These are phyloP conservation scores for Passer montanus DNA, from an alignment of 2,113 vertebrate species.

Conservation along the genomic window DNA sequence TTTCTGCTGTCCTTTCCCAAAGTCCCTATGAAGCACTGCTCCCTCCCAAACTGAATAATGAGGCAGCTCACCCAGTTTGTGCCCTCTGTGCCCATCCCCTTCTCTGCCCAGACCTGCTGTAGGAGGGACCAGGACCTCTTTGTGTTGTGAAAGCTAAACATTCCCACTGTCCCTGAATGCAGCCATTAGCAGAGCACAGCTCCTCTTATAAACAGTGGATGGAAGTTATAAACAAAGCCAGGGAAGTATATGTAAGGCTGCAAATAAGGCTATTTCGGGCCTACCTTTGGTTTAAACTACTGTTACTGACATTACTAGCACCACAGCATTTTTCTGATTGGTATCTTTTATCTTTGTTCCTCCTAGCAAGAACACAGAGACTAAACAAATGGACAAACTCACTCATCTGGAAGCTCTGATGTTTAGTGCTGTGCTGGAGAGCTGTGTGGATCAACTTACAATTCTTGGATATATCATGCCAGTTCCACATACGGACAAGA, in stretches of 20 bases:
- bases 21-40: background rate
- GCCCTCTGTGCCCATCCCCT: background rate
- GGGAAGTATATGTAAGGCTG: background rate
- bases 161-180: background rate
- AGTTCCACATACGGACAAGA: background rate
- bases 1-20: background rate
- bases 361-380: background rate
- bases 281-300: background rate
- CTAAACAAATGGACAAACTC: slow-evolving; percentile 39
- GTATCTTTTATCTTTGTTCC: slow-evolving; percentile 2
- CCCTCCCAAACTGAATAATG: background rate
- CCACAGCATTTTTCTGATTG: background rate
- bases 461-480: slow-evolving; percentile 79
- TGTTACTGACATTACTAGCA: background rate
- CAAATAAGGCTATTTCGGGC: background rate
- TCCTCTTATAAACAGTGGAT: slow-evolving; percentile 9
- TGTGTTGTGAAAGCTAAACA: slow-evolving; percentile 46
- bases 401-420: slow-evolving; percentile 69
- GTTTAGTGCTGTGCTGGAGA: slow-evolving; percentile 76
- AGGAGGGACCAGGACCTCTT: background rate
- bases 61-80: background rate
- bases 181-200: background rate
- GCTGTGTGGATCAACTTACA: slow-evolving; percentile 76
- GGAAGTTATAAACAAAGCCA: slow-evolving; percentile 42
- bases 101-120: background rate